Evolutionary conservation across 2,797 vertebrate species (phyloP), one percentile per base, ranked within the genome.

Genomic region (Podarcis lilfordi): DNA sequence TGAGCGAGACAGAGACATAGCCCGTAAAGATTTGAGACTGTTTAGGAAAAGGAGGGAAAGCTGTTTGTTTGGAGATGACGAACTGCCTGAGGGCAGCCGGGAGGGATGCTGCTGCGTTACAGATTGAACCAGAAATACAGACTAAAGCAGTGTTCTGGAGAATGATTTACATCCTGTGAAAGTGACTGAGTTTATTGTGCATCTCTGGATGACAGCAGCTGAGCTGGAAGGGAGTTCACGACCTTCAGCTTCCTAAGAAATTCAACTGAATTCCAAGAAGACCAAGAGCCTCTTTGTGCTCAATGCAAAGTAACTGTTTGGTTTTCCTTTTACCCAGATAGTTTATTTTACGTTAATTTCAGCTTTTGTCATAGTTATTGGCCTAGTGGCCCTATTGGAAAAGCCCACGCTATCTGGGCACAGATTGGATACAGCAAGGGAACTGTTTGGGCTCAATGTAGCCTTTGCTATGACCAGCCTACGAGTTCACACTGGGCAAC

Each of bases 281-380:
- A 88, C 72, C 37, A 88, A 86, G 50, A 84, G 80, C 86, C 40
- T 92, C 90, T 87, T 92, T 92, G 86, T 94, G 84, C 17, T 81
- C 45, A 1, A 8, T 7, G 4, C 15, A 86, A 89, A 85, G 85
- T 72, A 88, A 88, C 85, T n/a, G 64, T 88, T 94, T 87, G 40
- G 37, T 90, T 93, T 92, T 91, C 80, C 87, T 90, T 93, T 92
- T 76, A 94, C 92, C 80, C 80, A 91, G 35, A 80, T 91, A 8
- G 88, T 94, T 95, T 95, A 82, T 84, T 94, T 94, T 81, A 40
- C 13, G 87, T 91, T 94, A 92, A 94, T 91, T 94, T 93, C 32
- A 86, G 89, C 93, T 95, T 94, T 91, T 6, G 5, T 83, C 68
- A 79, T 59, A 37, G 37, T n/a, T 40, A 23, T 84, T 90, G 69